phyloP scores from a whole-genome alignment of 2,113 vertebrate genomes.

The Eira barbara region DNA sequence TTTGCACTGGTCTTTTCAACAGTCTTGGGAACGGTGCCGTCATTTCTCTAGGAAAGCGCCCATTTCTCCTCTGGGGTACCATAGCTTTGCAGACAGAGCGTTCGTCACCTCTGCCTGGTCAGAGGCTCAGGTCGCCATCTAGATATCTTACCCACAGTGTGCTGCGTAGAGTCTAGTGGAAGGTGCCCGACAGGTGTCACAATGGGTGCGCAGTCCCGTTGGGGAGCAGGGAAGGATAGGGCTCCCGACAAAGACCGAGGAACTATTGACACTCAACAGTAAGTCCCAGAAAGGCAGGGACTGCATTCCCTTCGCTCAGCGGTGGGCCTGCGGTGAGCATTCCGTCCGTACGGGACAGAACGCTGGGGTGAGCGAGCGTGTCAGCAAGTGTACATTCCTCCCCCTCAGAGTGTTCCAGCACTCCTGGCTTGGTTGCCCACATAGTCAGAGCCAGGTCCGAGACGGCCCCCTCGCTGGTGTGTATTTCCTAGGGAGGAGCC shows the following conservation, averaged over 20 bases:
- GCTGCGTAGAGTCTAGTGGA: background rate
- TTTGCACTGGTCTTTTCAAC: background rate
- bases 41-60: background rate
- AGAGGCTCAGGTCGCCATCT: background rate
- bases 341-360: background rate
- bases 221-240: background rate
- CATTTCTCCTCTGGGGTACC: background rate
- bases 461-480: background rate
- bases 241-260: background rate
- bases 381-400: background rate
- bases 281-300: background rate
- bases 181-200: background rate
- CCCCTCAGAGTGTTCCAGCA: background rate
- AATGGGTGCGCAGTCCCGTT: background rate
- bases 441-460: background rate
- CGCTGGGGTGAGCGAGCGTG: background rate
- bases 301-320: background rate
- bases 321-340: background rate
- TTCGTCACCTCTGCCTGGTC: background rate
- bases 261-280: background rate
- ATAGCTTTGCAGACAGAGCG: background rate
- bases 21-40: background rate
- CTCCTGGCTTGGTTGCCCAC: background rate
- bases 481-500: background rate
- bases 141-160: background rate